Evolutionary conservation across 1,140 invertebrate genomes (phyloP).

Genomic region (Drosophila pallidifrons): DNA sequence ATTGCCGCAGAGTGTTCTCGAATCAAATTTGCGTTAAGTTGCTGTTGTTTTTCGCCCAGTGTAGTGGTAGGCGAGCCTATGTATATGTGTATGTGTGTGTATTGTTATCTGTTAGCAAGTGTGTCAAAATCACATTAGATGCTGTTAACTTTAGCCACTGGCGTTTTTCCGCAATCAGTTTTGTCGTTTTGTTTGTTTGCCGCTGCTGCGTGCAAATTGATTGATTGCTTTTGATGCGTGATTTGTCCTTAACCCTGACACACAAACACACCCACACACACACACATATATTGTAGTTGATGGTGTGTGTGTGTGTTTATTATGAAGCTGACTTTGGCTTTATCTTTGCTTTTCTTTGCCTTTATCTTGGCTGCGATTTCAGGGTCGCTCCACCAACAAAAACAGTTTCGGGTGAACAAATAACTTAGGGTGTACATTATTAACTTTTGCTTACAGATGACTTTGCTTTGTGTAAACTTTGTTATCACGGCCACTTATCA

Average conservation of each 20-base stretch:
- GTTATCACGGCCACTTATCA: conserved; percentile 55
- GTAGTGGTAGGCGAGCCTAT: neutral
- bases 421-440: conserved; percentile 37
- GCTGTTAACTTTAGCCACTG: conserved; percentile 72
- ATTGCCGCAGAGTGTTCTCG: neutral
- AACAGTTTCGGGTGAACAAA: conserved; percentile 10
- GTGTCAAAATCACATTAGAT: conserved; percentile 82
- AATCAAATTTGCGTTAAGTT: conserved; percentile 13
- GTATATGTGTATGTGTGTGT: neutral
- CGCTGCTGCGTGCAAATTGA: conserved; percentile 66
- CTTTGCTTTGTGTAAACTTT: conserved; percentile 63
- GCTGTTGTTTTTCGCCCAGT: conserved; percentile 33
- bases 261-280: conserved; percentile 31
- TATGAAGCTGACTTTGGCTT: conserved; percentile 21
- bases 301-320: conserved; percentile 11
- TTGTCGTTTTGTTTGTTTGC: conserved; percentile 67
- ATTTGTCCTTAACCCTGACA: conserved; percentile 76
- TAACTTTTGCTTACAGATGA: conserved; percentile 72
- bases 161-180: conserved; percentile 27
- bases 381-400: neutral
- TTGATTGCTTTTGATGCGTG: conserved; percentile 81
- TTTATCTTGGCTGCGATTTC: conserved; percentile 13
- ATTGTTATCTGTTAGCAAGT: conserved; percentile 49
- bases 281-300: neutral
- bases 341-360: conserved; percentile 10